Base-by-base conservation (phyloP, 2,888 invertebrate species). In the Cenopis cana region DNA sequence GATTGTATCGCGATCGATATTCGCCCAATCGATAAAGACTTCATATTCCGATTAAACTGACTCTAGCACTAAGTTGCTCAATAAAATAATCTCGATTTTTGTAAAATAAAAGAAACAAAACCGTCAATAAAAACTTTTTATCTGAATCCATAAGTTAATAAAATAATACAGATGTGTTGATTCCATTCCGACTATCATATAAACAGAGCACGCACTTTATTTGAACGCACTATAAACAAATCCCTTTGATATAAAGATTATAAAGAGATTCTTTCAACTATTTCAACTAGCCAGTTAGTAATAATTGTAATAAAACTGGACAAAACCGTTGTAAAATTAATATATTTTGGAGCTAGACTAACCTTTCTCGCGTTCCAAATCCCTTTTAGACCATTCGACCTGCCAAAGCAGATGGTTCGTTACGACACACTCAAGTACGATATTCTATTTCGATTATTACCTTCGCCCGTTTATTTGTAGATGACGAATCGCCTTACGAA, bases 391-490 rank as follows among this genome's bases (percentile, higher is more conserved):
- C 85, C 82, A 76, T 70, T 59, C 74, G 75, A 83, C 79, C 86
- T 90, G 92, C 91, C 92, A 92, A 87, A 85, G 83, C 82, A 84
- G 81, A 85, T 83, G 81, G 55, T 69, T 59, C 52, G 84, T 91
- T 91, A 90, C 91, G 89, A 89, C 89, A 89, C 88, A 84, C 84
- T 86, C 80, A 83, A 85, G 82, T 85, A 86, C 86, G 85, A 88
- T 90, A 89, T 90, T 92, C 93, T 93, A 93, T 93, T 93, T 93
- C 88, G 90, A 93, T 91, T 91, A 91, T 91, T 93, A 90, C 92
- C 92, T 93, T 92, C 90, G 88, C 83, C 85, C 82, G 90, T 90
- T 92, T 93, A 92, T 93, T 91, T 90, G 86, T 84, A 86, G 87
- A 91, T 92, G 93, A 93, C 89, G 91, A 88, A 92, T 91, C 85